Evolutionary conservation across 2,888 invertebrate genomes (phyloP).

Genomic region (Resseliella maxima): DNA sequence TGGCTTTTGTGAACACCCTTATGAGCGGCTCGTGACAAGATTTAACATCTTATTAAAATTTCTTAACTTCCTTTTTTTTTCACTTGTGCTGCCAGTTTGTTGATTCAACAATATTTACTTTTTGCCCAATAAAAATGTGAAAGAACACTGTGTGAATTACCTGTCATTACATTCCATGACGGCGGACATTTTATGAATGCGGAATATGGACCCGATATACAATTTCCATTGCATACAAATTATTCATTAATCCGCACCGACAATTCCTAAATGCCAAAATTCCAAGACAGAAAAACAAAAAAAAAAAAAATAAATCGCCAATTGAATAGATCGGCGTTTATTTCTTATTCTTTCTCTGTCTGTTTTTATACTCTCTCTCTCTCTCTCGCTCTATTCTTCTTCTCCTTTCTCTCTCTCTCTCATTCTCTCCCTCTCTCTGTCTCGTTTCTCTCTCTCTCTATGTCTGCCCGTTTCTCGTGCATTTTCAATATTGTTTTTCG

Average conservation of each 20-base stretch:
- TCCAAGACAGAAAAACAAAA: too few relatives aligned
- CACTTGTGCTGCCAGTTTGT: neutral
- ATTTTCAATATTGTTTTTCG: slow-evolving; percentile 33
- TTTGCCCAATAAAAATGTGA: neutral
- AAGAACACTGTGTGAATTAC: neutral
- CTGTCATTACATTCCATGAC: too few relatives aligned
- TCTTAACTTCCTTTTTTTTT: neutral
- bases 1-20: neutral
- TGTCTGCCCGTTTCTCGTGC: neutral
- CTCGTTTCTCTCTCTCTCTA: neutral
- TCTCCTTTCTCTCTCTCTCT: neutral
- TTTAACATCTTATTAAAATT: neutral
- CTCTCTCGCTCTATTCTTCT: neutral
- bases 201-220: neutral
- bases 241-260: neutral
- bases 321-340: too few relatives aligned
- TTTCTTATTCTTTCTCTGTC: too few relatives aligned
- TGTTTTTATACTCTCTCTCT: too few relatives aligned
- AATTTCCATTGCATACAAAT: slow-evolving; percentile 43
- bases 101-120: slow-evolving; percentile 29
- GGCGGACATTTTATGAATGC: neutral
- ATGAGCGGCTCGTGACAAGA: neutral
- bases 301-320: too few relatives aligned
- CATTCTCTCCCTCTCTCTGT: neutral
- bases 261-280: neutral